These are phyloP conservation scores for Myodes glareolus DNA, from an alignment of 2,113 vertebrate species.

Conservation along the genomic window DNA sequence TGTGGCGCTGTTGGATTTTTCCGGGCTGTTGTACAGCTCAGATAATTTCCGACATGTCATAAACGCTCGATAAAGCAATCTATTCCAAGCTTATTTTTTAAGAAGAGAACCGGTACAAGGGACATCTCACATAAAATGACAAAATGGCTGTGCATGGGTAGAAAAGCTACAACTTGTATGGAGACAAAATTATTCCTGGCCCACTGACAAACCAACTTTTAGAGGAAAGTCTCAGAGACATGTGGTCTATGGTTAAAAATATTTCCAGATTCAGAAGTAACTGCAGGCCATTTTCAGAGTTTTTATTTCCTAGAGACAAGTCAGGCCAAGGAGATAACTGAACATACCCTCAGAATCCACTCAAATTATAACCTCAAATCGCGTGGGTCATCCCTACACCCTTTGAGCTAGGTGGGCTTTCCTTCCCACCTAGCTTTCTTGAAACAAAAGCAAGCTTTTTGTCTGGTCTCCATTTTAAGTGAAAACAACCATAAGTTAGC, in stretches of 20 bases:
- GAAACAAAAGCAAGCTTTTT: neutral
- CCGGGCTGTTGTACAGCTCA: neutral
- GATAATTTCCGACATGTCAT: neutral
- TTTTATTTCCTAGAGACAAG: neutral
- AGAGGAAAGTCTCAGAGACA: constrained; percentile 24
- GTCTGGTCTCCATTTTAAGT: constrained; percentile 16
- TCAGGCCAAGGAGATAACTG: neutral
- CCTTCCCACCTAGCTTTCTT: constrained; percentile 24
- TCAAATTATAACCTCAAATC: neutral
- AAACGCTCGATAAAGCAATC: neutral
- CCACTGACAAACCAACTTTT: neutral
- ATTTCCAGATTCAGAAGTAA: constrained; percentile 8
- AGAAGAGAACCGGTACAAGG: neutral
- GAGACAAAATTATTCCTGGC: neutral
- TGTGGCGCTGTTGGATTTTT: neutral
- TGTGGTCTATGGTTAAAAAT: neutral
- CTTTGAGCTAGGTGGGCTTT: neutral
- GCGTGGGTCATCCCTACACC: neutral
- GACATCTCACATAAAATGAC: neutral
- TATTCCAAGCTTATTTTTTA: constrained; percentile 16
- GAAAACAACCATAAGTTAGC: constrained; percentile 42
- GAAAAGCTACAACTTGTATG: neutral
- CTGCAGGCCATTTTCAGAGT: neutral
- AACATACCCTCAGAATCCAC: neutral
- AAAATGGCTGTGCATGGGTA: neutral